These are phyloP conservation scores for Lanius ludovicianus DNA, from an alignment of 2,113 vertebrate genomes.

Conservation along the genomic window DNA sequence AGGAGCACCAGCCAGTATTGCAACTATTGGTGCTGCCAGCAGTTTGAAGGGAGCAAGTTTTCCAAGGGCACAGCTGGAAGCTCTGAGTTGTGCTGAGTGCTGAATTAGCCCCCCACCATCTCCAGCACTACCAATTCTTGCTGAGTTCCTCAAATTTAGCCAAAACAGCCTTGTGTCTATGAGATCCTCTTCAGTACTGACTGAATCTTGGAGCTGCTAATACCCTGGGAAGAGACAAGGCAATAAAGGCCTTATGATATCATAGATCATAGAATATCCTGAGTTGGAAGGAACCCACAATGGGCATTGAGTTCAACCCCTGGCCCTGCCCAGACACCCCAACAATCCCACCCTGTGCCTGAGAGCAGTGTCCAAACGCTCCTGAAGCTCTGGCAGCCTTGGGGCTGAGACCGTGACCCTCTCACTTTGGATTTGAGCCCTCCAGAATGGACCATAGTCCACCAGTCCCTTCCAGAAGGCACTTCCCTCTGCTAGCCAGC, in stretches of 20 bases:
- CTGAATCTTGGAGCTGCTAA: background rate
- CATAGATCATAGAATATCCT: background rate
- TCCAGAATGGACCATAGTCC: background rate
- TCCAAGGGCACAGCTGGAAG: background rate
- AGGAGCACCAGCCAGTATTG: background rate
- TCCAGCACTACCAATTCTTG: background rate
- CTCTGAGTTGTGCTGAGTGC: background rate
- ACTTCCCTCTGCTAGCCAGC: background rate
- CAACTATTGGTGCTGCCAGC: accelerated
- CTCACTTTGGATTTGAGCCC: background rate
- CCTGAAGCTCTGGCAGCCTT: background rate
- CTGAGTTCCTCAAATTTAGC: background rate
- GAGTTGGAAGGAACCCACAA: background rate
- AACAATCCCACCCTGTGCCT: background rate
- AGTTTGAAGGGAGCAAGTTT: background rate
- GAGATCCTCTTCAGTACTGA: background rate
- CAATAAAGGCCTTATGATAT: background rate
- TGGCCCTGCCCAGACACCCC: background rate
- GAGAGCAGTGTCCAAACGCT: background rate
- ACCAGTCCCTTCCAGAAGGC: background rate
- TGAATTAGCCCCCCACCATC: background rate
- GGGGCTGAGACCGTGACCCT: background rate
- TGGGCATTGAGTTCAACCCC: background rate
- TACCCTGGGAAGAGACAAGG: background rate
- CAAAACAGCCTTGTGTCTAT: accelerated